Base-by-base conservation (phyloP, 2,888 invertebrate species). In the Protonemura montana region DNA sequence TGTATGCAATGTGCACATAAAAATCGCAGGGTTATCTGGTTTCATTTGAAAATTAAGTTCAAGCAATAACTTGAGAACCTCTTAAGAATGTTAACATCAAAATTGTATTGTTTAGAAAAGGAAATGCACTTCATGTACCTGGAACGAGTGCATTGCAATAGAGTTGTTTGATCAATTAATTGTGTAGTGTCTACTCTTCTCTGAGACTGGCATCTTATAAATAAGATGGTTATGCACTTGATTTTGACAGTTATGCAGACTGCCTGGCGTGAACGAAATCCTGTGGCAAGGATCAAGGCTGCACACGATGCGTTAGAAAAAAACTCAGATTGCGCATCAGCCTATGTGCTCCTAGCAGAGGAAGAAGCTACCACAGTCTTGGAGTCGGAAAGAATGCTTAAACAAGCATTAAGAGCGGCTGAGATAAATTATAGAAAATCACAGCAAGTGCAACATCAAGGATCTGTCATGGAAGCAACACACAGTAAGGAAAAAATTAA, bases 251-350 rank as follows among this genome's bases (percentile, higher is more conserved):
- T 97, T 89, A 98, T 98, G 98, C 97, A 97, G 91, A 97, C 97
- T 86, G 99, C 98, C 25, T 99, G 98, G 98, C 93, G 98, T 89
- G 98, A 98, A 93, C 93, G 98, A 82, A 98, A 98, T 93, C 97
- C 98, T 0, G 94, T 95, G 87, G 96, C 97, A 76, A 93, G 99
- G 87, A 96, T 98, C 88, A 97, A 97, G 92, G 96, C 96, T n/a
- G 98, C 98, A 0, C 95, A 96, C 89, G 96, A 94, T 89, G 98
- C 98, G 0, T 92, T 98, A 13, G 97, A 97, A 89, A 95, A 95
- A 89, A 97, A 97, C 91, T 93, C 97, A 0, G 98, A 98, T 91
- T 99, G 98, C 93, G 97, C 98, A 0, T 96, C 98, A 30, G 99
- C 99, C 28, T 95, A 98, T 90, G 97, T 99, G 90, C 93, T 99